Base-by-base conservation (phyloP, 2,888 invertebrate species). In the Leuctra nigra region DNA sequence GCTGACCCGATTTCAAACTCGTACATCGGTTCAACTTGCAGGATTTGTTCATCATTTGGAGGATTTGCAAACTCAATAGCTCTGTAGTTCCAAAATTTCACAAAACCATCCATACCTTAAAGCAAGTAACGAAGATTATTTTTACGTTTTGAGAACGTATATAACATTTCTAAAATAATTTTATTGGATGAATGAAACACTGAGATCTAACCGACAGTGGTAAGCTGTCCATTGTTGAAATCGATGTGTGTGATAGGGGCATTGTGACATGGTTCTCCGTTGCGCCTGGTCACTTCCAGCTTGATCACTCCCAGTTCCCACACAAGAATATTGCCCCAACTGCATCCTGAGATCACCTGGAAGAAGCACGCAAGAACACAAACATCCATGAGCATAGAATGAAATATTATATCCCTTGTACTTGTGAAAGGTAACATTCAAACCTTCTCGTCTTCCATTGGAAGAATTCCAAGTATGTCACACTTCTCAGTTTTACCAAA, bases 291-390 rank as follows among this genome's bases (percentile, higher is more conserved):
- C 0, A 92, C 82, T 76, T 92, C 90, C 35, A 91, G 73, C 70
- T 91, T 91, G 11, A 95, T 93, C 1, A 91, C 75, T 1, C 90
- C 91, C 41, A 84, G 91, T 66, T 94, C 91, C 95, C 95, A 95
- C 1, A 95, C 77, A 38, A 95, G 73, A 67, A 95, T 82, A 69
- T 94, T 94, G 0, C 95, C 95, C 92, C 92, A 93, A 65, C 87
- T 86, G 64, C 86, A 86, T 1, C 93, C 91, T 0, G 93, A 91
- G 36, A 94, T 74, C 0, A 91, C 82, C 85, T 86, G 14, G 4
- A 29, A 14, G 18, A n/a, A n/a, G n/a, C n/a, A n/a, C n/a, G n/a
- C n/a, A n/a, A n/a, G n/a, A n/a, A n/a, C n/a, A n/a, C n/a, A n/a
- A n/a, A n/a, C n/a, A n/a, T n/a, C n/a, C n/a, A n/a, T n/a, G n/a